Conservation (phyloP, 2,888 invertebrate species). For the Petrolisthes cinctipes region DNA sequence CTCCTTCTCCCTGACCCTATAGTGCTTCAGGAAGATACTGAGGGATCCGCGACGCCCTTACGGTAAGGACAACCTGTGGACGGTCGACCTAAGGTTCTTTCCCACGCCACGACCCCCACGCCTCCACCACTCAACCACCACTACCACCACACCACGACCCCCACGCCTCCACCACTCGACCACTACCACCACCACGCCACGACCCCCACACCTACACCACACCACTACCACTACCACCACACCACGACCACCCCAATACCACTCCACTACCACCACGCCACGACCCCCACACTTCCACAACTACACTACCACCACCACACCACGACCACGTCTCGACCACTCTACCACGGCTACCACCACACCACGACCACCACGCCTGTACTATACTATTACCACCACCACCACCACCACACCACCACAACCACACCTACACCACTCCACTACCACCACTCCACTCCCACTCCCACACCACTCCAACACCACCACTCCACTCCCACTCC, state of each 20-base stretch:
- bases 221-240: no score
- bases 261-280: no score
- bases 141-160: neutral
- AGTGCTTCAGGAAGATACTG: conserved; percentile 49
- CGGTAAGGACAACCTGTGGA: conserved; percentile 54
- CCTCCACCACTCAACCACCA: neutral
- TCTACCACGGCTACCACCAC: neutral
- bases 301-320: neutral
- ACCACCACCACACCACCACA: neutral
- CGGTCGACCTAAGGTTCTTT: conserved; percentile 28
- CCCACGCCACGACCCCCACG: neutral
- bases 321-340: no score
- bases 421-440: neutral
- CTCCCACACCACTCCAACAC: neutral
- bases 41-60: conserved; percentile 40
- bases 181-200: neutral
- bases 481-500: neutral
- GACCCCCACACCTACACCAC: neutral
- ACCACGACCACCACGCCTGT: neutral
- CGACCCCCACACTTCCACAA: neutral
- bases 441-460: neutral
- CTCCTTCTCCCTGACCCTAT: neutral
- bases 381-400: neutral
- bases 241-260: neutral
- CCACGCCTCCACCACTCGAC: neutral